Percentiles rank a stretch among this genome's conserved stretches.
Evolutionary conservation across 2,888 invertebrate genomes (phyloP).

Genomic region (Tromatobia lineatoria): DNA sequence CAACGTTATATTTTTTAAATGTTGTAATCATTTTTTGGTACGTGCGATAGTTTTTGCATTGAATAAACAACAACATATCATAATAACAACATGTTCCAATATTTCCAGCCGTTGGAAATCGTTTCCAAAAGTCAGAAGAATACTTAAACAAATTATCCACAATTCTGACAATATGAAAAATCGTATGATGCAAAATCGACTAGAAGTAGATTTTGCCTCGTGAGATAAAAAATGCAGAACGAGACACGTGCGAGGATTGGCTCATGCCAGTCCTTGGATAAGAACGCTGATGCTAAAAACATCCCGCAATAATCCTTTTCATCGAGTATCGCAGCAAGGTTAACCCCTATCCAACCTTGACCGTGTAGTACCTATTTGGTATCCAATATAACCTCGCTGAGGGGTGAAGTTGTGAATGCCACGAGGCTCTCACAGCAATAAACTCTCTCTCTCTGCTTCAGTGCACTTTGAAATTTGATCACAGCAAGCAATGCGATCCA

Average conservation of each 20-base stretch:
- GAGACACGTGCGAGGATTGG: slow-evolving; percentile 13
- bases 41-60: too few relatives aligned
- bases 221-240: background rate
- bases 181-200: too few relatives aligned
- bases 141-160: too few relatives aligned
- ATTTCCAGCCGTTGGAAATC: too few relatives aligned
- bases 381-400: slow-evolving; percentile 18
- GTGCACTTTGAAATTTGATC: slow-evolving; percentile 50
- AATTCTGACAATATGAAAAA: too few relatives aligned
- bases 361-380: slow-evolving; percentile 33
- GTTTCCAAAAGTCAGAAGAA: too few relatives aligned
- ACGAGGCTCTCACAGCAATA: slow-evolving; percentile 25
- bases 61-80: too few relatives aligned
- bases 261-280: slow-evolving; percentile 33
- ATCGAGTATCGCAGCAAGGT: slow-evolving; percentile 24
- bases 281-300: slow-evolving; percentile 31
- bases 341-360: slow-evolving; percentile 32
- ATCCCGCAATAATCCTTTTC: slow-evolving; percentile 30
- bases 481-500: slow-evolving; percentile 20
- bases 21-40: too few relatives aligned
- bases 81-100: too few relatives aligned
- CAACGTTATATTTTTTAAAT: too few relatives aligned
- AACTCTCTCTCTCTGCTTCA: slow-evolving; percentile 12
- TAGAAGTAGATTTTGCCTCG: background rate
- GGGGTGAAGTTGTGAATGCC: background rate